Percentiles rank a stretch among this genome's conserved stretches.
phyloP scores from a whole-genome alignment of 2,113 vertebrate genomes.

The Labeo catla region DNA sequence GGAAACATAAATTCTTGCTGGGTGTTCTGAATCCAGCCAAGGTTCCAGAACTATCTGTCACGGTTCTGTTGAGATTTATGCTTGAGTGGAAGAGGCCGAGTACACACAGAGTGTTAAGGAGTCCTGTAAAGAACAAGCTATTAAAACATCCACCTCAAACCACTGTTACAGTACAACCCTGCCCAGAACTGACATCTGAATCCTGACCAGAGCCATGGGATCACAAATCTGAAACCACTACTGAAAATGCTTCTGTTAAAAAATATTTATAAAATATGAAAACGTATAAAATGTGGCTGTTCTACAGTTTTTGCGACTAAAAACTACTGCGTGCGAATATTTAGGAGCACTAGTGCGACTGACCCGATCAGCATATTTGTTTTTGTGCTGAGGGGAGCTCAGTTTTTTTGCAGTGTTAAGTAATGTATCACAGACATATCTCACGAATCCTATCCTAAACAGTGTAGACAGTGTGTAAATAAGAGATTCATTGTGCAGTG shows the following conservation, averaged over 20 bases:
- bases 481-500: no score
- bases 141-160: slow-evolving; percentile 33
- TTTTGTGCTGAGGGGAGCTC: no score
- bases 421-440: no score
- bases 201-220: not conserved
- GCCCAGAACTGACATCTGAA: slow-evolving; percentile 10
- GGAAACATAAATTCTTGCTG: slow-evolving; percentile 26
- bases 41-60: slow-evolving; percentile 38
- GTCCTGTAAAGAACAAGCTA: slow-evolving; percentile 35
- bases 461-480: no score
- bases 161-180: not conserved
- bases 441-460: no score
- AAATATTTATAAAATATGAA: not conserved
- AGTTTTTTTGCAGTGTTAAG: no score
- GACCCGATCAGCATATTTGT: no score
- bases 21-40: slow-evolving; percentile 34
- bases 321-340: no score
- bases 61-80: slow-evolving; percentile 37
- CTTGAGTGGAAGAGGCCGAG: slow-evolving; percentile 16
- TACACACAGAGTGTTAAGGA: slow-evolving; percentile 35
- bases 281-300: no score
- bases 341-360: no score
- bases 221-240: not conserved
- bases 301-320: no score
- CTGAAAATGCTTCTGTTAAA: not conserved